Evolutionary conservation across 2,113 vertebrate genomes (phyloP).

Genomic region (Chrysochloris asiatica): DNA sequence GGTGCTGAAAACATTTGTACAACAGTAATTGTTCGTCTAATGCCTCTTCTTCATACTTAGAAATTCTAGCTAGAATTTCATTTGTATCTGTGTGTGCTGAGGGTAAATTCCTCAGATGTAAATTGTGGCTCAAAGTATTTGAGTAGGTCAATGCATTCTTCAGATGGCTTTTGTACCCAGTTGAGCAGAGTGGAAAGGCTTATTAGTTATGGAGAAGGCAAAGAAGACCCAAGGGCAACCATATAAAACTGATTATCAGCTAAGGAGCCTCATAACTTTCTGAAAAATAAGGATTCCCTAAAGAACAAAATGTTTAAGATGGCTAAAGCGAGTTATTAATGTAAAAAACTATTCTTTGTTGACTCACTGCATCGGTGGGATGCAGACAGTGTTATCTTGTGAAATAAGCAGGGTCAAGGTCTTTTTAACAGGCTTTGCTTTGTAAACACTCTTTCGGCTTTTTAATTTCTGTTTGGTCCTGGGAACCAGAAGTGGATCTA

Average conservation of each 20-base stretch:
- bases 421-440: constrained; percentile 63
- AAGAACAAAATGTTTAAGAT: constrained; percentile 1
- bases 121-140: background rate
- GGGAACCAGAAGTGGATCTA: constrained; percentile 46
- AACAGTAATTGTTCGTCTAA: background rate
- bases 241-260: background rate
- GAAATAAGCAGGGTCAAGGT: constrained; percentile 15
- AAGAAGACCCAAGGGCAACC: background rate
- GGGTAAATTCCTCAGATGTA: background rate
- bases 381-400: background rate
- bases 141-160: background rate
- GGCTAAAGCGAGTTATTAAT: background rate
- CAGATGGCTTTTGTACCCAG: background rate
- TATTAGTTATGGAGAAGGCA: background rate
- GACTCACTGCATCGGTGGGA: background rate
- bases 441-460: constrained; percentile 57
- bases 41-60: background rate
- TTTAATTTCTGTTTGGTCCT: constrained; percentile 58
- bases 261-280: background rate
- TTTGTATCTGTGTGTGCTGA: background rate
- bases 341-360: constrained; percentile 25
- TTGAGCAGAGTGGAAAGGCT: background rate
- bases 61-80: constrained; percentile 26
- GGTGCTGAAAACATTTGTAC: background rate
- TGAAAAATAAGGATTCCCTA: constrained; percentile 25